Base-by-base conservation (phyloP, 30 jellyfish, hydroid and myxozoan species). In the Morbakka virulenta region DNA sequence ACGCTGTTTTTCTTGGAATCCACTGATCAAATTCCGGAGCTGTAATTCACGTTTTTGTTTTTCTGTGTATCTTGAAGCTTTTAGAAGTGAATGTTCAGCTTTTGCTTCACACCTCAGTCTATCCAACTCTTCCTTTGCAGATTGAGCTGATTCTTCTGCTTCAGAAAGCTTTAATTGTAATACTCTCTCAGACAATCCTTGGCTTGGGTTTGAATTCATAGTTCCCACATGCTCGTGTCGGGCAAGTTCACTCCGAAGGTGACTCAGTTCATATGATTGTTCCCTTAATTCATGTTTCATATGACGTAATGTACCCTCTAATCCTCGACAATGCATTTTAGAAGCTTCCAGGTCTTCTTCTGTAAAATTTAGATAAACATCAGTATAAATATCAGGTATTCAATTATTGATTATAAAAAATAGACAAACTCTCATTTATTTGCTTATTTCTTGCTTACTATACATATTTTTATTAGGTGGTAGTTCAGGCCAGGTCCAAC, bases 251-350 rank as follows among this genome's bases (percentile, higher is more conserved):
- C 91, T 73, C 11, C 96, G 81, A 20, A 86, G 62, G 34, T 80
- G 85, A 64, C 85, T 74, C 29, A 86, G 53, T 78, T 86, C 96
- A 20, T 32, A 63, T 4, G 72, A 91, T 31, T 82, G 97, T 24
- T 89, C 95, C 25, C 33, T 63, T 17, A 89, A 1, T 2, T 89
- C 95, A 26, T 30, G 67, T 41, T 76, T 81, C 69, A 81, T 28
- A 64, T 41, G 35, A 1, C 48, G 26, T 35, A 77, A 48, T 0
- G 91, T 22, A 34, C 28, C 72, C 52, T 81, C 95, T 28, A 89
- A 69, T 30, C 62, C 30, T 13, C 63, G 33, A 62, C 97, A 81
- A 33, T 89, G 69, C 63, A 30, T 76, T 50, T 76, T 67, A 9
- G 79, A 35, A 22, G 91, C 97, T 29, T 70, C 64, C 26, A 83